Evolutionary conservation across 2,888 invertebrate genomes (phyloP).

Genomic region (Diplolepis rosae): DNA sequence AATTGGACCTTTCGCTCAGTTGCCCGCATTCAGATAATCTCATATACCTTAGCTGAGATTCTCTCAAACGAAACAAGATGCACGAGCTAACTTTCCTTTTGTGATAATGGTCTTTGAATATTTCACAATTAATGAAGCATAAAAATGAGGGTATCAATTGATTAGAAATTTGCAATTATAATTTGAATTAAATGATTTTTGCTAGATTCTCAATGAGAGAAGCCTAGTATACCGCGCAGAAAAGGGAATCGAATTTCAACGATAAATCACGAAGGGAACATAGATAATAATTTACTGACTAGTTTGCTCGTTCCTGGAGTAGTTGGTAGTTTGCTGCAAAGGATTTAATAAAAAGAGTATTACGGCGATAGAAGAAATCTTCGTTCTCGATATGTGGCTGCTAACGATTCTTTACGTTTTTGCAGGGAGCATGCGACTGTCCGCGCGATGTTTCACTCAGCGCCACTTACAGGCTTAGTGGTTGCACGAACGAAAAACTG

Average conservation of each 20-base stretch:
- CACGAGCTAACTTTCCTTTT: conserved; percentile 9
- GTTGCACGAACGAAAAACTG: conserved; percentile 51
- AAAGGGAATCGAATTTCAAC: conserved; percentile 1
- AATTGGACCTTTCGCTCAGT: conserved; percentile 67
- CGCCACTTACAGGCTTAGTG: conserved; percentile 50
- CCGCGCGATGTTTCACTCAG: conserved; percentile 61
- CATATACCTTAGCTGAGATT: conserved; percentile 45
- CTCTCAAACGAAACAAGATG: conserved; percentile 31
- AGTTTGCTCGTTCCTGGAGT: conserved; percentile 16
- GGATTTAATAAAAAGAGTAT: conserved; percentile 20
- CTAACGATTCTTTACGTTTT: conserved; percentile 61
- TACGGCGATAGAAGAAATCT: conserved; percentile 23
- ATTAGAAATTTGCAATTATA: too few species aligned
- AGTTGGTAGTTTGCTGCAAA: background rate
- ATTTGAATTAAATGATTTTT: too few species aligned
- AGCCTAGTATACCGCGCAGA: too few species aligned
- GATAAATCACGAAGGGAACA: conserved; percentile 16
- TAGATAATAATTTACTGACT: conserved; percentile 29
- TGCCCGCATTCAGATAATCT: conserved; percentile 68
- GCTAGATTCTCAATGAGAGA: too few species aligned
- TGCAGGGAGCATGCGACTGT: conserved; percentile 55
- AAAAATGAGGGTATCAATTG: too few species aligned
- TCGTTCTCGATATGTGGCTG: conserved; percentile 42
- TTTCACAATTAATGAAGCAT: conserved; percentile 3
- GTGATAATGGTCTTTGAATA: background rate